phyloP scores from a whole-genome alignment of 2,113 vertebrate species.

The Pardalotus punctatus region DNA sequence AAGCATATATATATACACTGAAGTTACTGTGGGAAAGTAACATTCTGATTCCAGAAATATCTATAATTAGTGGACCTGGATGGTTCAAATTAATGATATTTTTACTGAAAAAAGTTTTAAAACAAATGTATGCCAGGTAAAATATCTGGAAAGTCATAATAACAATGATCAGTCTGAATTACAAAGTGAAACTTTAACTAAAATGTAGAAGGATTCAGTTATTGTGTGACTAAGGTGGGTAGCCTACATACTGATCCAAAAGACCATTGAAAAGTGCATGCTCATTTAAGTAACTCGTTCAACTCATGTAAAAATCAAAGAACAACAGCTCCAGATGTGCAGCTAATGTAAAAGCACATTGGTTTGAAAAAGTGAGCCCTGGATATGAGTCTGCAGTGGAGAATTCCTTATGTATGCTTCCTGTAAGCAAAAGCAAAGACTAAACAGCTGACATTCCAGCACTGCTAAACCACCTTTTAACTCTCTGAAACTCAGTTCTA shows the following conservation, averaged over 20 bases:
- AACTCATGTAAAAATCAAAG: neutral
- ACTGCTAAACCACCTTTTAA: neutral
- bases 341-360: neutral
- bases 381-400: neutral
- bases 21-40: neutral
- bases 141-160: slow-evolving; percentile 29
- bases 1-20: neutral
- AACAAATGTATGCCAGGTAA: neutral
- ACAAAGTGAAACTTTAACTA: neutral
- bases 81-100: neutral
- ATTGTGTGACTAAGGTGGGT: neutral
- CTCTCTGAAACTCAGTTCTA: neutral
- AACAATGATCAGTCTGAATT: neutral
- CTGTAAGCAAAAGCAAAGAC: neutral
- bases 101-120: neutral
- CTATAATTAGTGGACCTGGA: neutral
- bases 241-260: neutral
- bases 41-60: neutral
- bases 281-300: neutral
- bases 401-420: neutral
- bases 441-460: neutral
- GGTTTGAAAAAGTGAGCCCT: neutral
- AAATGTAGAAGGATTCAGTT: neutral
- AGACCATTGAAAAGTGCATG: neutral
- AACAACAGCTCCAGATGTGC: neutral